A percentile compares a stretch with the other conserved stretches of the same genome.
Conservation (phyloP, 2,888 invertebrate species). For the Eupithecia inturbata region DNA sequence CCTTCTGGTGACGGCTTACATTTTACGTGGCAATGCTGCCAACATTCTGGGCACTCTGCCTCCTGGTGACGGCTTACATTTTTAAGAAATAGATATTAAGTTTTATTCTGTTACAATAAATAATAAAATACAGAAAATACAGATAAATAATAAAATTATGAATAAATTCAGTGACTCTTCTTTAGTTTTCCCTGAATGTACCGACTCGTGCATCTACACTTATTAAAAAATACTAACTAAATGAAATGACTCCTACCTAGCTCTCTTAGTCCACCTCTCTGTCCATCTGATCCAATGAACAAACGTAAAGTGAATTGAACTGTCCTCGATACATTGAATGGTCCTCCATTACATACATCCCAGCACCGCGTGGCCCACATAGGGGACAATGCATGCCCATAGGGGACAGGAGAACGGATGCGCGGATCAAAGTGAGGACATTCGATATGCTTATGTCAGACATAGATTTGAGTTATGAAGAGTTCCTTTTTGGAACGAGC, state of each 20-base stretch:
- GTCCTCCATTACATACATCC: background rate
- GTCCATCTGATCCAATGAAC: constrained; percentile 1
- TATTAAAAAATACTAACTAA: background rate
- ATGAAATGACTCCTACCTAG: background rate
- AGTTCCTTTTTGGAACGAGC: background rate
- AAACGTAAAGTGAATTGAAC: constrained; percentile 1
- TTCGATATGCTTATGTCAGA: constrained; percentile 2
- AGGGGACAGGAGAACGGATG: background rate
- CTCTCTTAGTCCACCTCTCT: background rate
- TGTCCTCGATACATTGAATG: constrained; percentile 7
- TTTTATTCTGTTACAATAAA: too few species aligned
- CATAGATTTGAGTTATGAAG: background rate
- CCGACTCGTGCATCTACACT: too few species aligned
- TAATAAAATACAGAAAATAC: too few species aligned
- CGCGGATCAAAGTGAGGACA: constrained; percentile 2
- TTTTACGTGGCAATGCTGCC: too few species aligned
- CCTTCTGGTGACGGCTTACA: too few species aligned
- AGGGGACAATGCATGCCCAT: background rate
- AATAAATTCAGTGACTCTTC: too few species aligned
- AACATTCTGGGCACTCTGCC: too few species aligned
- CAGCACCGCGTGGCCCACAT: background rate
- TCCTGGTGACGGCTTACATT: too few species aligned
- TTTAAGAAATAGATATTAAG: too few species aligned
- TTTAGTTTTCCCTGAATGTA: too few species aligned
- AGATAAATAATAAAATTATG: too few species aligned